These are phyloP conservation scores for Aegithalos caudatus DNA, from an alignment of 2,113 vertebrate species.

Conservation along the genomic window DNA sequence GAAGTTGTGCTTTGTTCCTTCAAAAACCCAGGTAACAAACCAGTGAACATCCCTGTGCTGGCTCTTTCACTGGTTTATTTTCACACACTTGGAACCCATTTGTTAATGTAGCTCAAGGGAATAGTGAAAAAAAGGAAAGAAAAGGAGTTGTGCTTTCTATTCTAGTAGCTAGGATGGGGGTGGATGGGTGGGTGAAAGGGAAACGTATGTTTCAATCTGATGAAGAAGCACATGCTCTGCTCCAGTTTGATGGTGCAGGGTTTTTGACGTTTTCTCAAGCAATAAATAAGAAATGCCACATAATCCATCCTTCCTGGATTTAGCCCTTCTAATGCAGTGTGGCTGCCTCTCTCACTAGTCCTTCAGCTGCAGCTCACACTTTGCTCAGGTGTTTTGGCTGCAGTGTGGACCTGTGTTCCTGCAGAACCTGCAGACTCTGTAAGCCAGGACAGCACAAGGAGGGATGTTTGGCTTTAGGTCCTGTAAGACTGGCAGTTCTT, in stretches of 20 bases:
- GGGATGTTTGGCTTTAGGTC: not conserved
- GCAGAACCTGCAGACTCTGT: not conserved
- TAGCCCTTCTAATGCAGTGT: not conserved
- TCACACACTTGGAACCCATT: not conserved
- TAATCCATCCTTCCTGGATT: not conserved
- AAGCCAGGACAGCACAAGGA: not conserved
- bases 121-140: not conserved
- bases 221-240: not conserved
- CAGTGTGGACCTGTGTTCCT: not conserved
- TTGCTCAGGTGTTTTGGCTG: not conserved
- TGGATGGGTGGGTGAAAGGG: not conserved
- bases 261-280: not conserved
- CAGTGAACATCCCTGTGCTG: not conserved
- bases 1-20: not conserved
- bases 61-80: not conserved
- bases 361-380: not conserved
- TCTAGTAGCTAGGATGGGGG: not conserved
- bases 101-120: not conserved
- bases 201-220: not conserved
- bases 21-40: not conserved
- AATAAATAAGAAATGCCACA: not conserved
- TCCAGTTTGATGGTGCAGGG: not conserved
- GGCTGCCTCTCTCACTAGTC: not conserved
- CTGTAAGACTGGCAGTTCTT: not conserved
- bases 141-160: not conserved